These are phyloP conservation scores for Colaptes auratus DNA, from an alignment of 2,113 vertebrate species.

Conservation along the genomic window DNA sequence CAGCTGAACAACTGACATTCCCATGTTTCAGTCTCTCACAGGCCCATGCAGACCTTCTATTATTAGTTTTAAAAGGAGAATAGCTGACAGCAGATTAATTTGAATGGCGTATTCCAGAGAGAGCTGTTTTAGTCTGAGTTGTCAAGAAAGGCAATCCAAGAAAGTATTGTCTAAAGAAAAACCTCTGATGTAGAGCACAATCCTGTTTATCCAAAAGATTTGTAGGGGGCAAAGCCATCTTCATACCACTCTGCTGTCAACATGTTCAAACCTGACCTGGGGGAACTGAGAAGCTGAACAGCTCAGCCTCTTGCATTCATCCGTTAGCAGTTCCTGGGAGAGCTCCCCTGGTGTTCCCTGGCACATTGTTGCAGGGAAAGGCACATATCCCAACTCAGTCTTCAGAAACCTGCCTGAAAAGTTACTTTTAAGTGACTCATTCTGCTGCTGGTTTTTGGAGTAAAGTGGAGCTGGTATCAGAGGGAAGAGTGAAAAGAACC, in stretches of 20 bases:
- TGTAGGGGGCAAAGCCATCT: neutral
- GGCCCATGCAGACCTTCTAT: conserved; percentile 2
- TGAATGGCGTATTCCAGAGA: neutral
- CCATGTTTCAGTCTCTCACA: conserved; percentile 9
- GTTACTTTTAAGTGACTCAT: neutral
- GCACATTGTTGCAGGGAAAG: neutral
- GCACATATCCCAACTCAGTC: neutral
- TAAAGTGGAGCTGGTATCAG: neutral
- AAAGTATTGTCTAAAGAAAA: neutral
- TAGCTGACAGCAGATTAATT: conserved; percentile 40
- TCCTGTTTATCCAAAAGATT: conserved; percentile 23
- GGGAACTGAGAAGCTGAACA: neutral
- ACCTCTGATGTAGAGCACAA: neutral
- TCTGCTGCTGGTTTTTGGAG: neutral
- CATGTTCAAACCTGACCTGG: neutral
- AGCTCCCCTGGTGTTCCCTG: neutral
- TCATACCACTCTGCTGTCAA: neutral
- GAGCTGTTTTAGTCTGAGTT: neutral
- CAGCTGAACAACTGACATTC: neutral
- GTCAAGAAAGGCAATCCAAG: conserved; percentile 2
- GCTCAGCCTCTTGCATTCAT: neutral
- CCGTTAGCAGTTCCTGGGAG: neutral
- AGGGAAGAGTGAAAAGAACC: neutral
- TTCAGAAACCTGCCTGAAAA: neutral
- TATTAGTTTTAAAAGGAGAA: conserved; percentile 44